A percentile compares a stretch with the other conserved stretches of the same genome.
Conservation (phyloP, 2,888 invertebrate species). For the Melinaea marsaeus region DNA sequence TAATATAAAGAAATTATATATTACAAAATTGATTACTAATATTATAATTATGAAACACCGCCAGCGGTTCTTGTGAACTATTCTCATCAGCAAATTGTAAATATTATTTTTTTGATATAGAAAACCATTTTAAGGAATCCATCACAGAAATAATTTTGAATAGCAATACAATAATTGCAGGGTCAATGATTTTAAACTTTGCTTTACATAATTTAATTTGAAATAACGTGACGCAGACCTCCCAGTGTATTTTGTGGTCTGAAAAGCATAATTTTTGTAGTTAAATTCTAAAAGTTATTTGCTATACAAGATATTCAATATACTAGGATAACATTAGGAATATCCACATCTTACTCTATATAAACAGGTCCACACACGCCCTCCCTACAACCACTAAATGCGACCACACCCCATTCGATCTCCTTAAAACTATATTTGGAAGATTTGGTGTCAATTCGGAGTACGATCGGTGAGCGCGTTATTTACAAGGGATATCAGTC, state of each 20-base stretch:
- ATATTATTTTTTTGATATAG: slow-evolving; percentile 11
- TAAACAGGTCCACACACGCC: slow-evolving; percentile 71
- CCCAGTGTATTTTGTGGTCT: slow-evolving; percentile 47
- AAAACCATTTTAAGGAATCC: slow-evolving; percentile 21
- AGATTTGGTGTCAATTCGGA: slow-evolving; percentile 70
- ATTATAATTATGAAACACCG: slow-evolving; percentile 46
- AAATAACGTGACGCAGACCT: slow-evolving; percentile 67
- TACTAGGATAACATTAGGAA: slow-evolving; percentile 70
- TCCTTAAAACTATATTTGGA: slow-evolving; percentile 70
- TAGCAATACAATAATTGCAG: slow-evolving; percentile 42
- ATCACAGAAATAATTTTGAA: slow-evolving; percentile 28
- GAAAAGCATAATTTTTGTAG: slow-evolving; percentile 57
- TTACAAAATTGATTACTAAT: slow-evolving; percentile 30
- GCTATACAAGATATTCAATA: slow-evolving; percentile 71
- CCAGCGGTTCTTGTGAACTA: slow-evolving; percentile 53
- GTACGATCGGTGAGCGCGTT: slow-evolving; percentile 59
- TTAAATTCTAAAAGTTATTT: slow-evolving; percentile 60
- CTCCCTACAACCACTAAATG: slow-evolving; percentile 69
- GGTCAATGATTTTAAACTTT: slow-evolving; percentile 43
- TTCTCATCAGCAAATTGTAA: slow-evolving; percentile 17
- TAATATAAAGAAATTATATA: slow-evolving; percentile 39
- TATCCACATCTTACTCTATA: slow-evolving; percentile 77
- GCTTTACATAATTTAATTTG: slow-evolving; percentile 45
- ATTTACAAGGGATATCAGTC: slow-evolving; percentile 68
- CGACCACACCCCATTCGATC: slow-evolving; percentile 62